Percentiles rank a stretch among this genome's conserved stretches.
phyloP scores from a whole-genome alignment of 2,888 invertebrate genomes.

The Iphiclides podalirius region DNA sequence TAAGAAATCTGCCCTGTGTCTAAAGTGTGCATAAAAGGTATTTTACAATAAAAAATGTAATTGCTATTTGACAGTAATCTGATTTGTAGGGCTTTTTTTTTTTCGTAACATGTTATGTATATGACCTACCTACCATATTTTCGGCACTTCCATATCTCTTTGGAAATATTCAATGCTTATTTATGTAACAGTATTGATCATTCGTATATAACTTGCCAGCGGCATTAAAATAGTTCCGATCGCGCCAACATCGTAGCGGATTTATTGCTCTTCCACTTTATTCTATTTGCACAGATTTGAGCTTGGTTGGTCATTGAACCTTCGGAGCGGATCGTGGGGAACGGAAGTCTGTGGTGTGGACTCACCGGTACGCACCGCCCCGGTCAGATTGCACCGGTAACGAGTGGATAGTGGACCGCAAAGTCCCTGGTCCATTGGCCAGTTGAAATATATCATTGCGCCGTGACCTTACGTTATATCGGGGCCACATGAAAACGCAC shows the following conservation, averaged over 20 bases:
- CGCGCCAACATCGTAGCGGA: neutral
- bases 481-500: too few relatives aligned
- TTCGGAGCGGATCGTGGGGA: conserved; percentile 39
- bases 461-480: neutral
- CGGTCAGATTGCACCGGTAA: conserved; percentile 50
- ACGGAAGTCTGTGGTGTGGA: conserved; percentile 48
- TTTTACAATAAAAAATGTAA: too few relatives aligned
- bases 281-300: conserved; percentile 26
- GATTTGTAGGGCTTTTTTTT: too few relatives aligned
- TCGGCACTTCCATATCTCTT: too few relatives aligned
- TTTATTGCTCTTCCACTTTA: conserved; percentile 18
- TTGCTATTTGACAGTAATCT: too few relatives aligned
- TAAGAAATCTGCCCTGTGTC: too few relatives aligned
- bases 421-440: conserved; percentile 30
- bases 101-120: too few relatives aligned
- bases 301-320: conserved; percentile 56
- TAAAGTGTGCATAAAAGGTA: too few relatives aligned
- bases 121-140: too few relatives aligned
- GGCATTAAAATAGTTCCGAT: neutral
- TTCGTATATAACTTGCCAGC: neutral
- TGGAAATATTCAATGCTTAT: too few relatives aligned
- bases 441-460: conserved; percentile 10
- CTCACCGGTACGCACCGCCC: conserved; percentile 46
- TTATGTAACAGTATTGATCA: too few relatives aligned
- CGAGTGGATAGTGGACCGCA: conserved; percentile 32